phyloP scores from a whole-genome alignment of 2,113 vertebrate genomes.

The Cygnus atratus region DNA sequence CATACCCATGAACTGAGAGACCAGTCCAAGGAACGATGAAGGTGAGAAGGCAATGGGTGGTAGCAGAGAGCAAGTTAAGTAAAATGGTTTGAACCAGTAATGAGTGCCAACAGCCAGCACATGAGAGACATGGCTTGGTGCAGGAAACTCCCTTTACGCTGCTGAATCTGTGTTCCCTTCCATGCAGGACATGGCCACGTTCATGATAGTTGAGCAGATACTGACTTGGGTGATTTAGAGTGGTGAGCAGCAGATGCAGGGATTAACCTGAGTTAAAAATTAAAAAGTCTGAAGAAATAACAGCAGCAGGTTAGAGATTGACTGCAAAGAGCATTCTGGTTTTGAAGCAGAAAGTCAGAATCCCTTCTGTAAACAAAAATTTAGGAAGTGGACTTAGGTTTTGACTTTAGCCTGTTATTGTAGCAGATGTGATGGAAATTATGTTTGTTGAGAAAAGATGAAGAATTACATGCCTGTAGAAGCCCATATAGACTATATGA shows the following conservation, averaged over 20 bases:
- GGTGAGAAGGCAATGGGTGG: background rate
- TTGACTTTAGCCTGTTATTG: background rate
- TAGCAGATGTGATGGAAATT: background rate
- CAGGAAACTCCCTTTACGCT: background rate
- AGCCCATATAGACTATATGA: fast-evolving
- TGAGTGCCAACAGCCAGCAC: background rate
- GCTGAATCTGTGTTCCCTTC: background rate
- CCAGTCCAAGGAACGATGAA: background rate
- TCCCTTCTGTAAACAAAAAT: background rate
- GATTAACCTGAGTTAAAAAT: background rate
- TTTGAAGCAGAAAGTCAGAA: background rate
- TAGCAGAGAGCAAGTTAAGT: conserved; percentile 1
- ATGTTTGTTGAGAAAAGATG: background rate
- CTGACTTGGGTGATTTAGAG: background rate
- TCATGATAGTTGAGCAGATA: background rate
- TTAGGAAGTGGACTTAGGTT: background rate
- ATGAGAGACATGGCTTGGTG: background rate
- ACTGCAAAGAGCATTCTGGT: background rate
- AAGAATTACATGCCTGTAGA: background rate
- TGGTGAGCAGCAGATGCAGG: background rate
- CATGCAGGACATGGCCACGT: fast-evolving
- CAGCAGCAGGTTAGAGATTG: fast-evolving
- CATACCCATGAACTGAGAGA: background rate
- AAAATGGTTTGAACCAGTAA: background rate
- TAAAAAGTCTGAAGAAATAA: background rate